Evolutionary conservation across 2,888 invertebrate genomes (phyloP).

Genomic region (Acheta domesticus): DNA sequence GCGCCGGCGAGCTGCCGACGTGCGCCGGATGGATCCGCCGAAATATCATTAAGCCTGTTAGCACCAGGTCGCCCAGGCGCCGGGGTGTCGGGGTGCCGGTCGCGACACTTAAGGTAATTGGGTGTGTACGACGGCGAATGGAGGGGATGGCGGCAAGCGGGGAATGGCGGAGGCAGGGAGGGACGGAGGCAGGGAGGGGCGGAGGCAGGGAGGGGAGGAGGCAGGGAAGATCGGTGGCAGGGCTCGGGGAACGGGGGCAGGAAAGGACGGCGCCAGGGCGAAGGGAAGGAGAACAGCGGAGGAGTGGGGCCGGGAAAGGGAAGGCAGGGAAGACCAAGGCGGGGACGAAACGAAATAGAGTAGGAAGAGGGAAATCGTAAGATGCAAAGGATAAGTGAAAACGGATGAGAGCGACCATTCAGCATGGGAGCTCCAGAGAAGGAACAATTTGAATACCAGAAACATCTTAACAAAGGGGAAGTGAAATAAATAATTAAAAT

Average conservation of each 20-base stretch:
- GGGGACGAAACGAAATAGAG: background rate
- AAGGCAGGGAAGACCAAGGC: background rate
- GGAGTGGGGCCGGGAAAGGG: background rate
- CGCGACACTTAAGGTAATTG: conserved; percentile 7
- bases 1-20: no score
- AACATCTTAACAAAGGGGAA: no score
- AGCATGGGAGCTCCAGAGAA: no score
- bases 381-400: background rate
- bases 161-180: background rate
- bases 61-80: background rate
- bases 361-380: background rate
- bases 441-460: no score
- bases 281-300: background rate
- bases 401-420: no score
- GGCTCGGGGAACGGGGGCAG: no score
- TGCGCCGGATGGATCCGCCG: background rate
- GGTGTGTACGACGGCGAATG: background rate
- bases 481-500: no score
- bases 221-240: no score
- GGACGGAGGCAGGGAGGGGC: background rate
- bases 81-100: background rate
- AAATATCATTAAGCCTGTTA: conserved; percentile 5
- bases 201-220: no score
- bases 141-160: no score
- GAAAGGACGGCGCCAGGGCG: no score